Base-by-base conservation (phyloP, 1,140 invertebrate species). In the Glossosoma conforme region DNA sequence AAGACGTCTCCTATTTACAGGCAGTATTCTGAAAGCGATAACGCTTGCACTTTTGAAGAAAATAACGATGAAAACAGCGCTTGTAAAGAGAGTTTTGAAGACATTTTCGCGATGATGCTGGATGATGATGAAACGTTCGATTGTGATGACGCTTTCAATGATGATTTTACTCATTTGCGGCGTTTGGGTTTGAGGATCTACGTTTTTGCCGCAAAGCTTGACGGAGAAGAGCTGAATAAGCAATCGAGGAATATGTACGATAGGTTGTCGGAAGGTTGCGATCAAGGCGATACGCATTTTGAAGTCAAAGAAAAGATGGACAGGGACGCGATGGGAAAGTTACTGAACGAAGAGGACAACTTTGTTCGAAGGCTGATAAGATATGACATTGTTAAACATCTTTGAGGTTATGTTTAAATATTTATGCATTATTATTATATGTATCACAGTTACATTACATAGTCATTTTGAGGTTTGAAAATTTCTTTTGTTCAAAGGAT, bases 201-300 rank as follows among this genome's bases (percentile, higher is more conserved):
- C 19, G 38, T 58, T 3, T 46, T 58, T 14, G 51, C 56, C 2
- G 51, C 47, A 0, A 47, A 38, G 8, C 14, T 38, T 2, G 56
- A 58, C 32, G 47, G 44, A 2, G 21, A 20, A 9, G 14, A 24
- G 13, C 19, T 58, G 9, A 32, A 33, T 1, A 22, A 25, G 14
- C 56, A 58, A 24, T 58, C 56, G 14, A 35, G 56, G 32, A 40
- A 54, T 10, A 51, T 58, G 52, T 58, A 51, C 30, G 52, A 54
- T 22, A 36, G 47, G 10, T 37, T 58, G 17, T 35, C 56, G 10
- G 36, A 51, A 5, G 33, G 43, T n/a, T 54, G 46, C 13, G 51
- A 54, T 24, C 56, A 47, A 36, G 43, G 42, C 14, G 51, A 54
- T 24, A 44, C 51, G 43, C 56, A 58, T 36, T 58, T 44, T 14